Evolutionary conservation across 2,888 invertebrate genomes (phyloP).

Genomic region (Disparrhopalites patrizii): DNA sequence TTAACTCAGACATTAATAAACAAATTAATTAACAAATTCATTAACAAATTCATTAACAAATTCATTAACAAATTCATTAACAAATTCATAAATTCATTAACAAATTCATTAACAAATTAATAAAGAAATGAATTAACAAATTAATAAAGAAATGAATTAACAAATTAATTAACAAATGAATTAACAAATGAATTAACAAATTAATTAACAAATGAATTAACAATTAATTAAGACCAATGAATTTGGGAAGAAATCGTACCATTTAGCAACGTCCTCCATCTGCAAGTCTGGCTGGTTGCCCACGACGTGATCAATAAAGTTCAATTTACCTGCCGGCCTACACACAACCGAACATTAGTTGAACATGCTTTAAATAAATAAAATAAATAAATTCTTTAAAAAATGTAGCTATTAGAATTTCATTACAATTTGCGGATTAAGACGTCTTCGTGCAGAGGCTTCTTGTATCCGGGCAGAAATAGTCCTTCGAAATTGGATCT

Average conservation of each 20-base stretch:
- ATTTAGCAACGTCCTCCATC: conserved; percentile 85
- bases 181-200: background rate
- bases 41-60: no score
- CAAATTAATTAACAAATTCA: no score
- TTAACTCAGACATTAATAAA: no score
- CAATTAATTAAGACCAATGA: no score
- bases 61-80: no score
- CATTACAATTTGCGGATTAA: conserved; percentile 56
- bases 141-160: no score
- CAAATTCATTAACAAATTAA: no score
- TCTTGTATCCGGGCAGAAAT: conserved; percentile 80
- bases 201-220: background rate
- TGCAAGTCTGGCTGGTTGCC: conserved; percentile 91
- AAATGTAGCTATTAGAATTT: background rate
- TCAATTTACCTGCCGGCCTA: conserved; percentile 68
- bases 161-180: no score
- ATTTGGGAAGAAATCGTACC: conserved; percentile 59
- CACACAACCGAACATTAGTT: background rate
- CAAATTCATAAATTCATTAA: no score
- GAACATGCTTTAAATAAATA: background rate
- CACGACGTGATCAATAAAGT: conserved; percentile 94
- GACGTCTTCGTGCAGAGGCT: conserved; percentile 57
- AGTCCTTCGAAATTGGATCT: conserved; percentile 73
- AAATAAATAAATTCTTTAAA: background rate
- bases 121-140: no score